Evolutionary conservation across 2,113 vertebrate genomes (phyloP).

Genomic region (Myrmophylax atrothorax): DNA sequence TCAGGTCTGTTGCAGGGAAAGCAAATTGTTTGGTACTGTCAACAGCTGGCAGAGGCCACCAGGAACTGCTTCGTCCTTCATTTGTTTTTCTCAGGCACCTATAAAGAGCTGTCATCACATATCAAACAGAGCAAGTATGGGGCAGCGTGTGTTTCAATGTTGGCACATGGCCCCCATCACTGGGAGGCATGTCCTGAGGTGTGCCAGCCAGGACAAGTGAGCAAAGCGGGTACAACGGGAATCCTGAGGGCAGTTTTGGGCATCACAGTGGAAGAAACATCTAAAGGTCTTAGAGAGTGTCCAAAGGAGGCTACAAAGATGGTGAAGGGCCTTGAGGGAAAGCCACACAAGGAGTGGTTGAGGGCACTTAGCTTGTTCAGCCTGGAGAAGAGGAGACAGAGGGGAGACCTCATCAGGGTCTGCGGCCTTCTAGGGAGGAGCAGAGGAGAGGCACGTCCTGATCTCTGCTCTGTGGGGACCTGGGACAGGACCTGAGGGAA

Average conservation of each 20-base stretch:
- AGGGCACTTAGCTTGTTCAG: not conserved
- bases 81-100: slow-evolving; percentile 63
- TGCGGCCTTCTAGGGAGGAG: accelerated
- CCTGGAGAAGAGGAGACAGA: not conserved
- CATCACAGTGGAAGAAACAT: not conserved
- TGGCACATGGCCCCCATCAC: not conserved
- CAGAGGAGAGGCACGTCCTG: not conserved
- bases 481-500: not conserved
- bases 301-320: not conserved
- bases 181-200: not conserved
- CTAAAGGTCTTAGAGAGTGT: not conserved
- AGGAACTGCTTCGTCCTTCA: slow-evolving; percentile 60
- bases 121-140: not conserved
- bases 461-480: not conserved
- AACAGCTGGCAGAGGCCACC: slow-evolving; percentile 52
- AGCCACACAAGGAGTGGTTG: not conserved
- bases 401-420: not conserved
- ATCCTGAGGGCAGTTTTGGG: not conserved
- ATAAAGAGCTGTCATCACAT: slow-evolving; percentile 26
- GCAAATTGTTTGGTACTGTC: slow-evolving; percentile 38
- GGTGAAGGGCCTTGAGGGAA: not conserved
- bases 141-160: not conserved
- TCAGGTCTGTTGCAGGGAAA: slow-evolving; percentile 37
- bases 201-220: not conserved
- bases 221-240: not conserved